Conservation (phyloP, 2,888 invertebrate species). For the Thalpophila matura region DNA sequence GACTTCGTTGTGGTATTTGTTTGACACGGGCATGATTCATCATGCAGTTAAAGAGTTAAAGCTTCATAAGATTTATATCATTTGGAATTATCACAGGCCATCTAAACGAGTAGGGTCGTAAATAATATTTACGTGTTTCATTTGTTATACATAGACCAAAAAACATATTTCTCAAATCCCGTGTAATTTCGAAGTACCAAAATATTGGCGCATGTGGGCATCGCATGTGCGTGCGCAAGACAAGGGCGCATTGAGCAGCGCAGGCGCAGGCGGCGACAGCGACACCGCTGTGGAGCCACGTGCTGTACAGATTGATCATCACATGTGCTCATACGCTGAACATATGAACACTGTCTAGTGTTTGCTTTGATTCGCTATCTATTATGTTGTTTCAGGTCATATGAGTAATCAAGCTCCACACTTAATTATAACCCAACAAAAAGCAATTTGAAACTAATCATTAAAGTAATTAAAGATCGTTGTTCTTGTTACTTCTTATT, state of each 20-base stretch:
- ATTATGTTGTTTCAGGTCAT: constrained; percentile 45
- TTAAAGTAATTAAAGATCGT: background rate
- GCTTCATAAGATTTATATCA: constrained; percentile 36
- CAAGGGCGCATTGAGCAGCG: constrained; percentile 82
- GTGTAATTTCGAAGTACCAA: constrained; percentile 38
- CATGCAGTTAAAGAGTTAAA: constrained; percentile 51
- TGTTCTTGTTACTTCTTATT: too few relatives aligned
- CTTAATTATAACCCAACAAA: background rate
- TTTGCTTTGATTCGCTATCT: constrained; percentile 61
- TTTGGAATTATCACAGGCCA: constrained; percentile 17
- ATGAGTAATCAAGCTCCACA: constrained; percentile 26
- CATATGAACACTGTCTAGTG: constrained; percentile 58
- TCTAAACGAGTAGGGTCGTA: constrained; percentile 17
- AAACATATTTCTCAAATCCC: constrained; percentile 11
- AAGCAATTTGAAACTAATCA: background rate
- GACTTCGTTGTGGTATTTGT: constrained; percentile 42
- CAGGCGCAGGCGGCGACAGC: constrained; percentile 65
- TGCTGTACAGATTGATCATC: constrained; percentile 80
- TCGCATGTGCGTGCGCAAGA: constrained; percentile 78
- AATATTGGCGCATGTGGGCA: constrained; percentile 77
- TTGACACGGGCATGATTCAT: constrained; percentile 48
- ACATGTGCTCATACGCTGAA: constrained; percentile 67
- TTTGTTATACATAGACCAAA: constrained; percentile 35
- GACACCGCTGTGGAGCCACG: constrained; percentile 75
- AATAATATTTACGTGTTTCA: constrained; percentile 44